Evolutionary conservation across 2,888 invertebrate species (phyloP).

Genomic region (Drosophila suboccidentalis): DNA sequence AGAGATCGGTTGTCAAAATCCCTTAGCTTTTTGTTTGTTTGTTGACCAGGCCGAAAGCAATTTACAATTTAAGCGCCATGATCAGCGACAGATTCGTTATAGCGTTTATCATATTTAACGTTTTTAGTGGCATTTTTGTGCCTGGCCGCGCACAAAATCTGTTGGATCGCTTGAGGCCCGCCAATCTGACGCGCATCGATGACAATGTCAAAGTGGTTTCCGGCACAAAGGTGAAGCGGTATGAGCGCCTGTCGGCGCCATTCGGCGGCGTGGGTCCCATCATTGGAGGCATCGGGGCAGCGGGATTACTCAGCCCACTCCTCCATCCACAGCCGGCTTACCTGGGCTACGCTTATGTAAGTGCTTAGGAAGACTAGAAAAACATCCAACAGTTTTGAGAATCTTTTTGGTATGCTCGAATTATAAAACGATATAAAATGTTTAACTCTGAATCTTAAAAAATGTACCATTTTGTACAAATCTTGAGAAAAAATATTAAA

Average conservation of each 20-base stretch:
- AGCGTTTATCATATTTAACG: slow-evolving; percentile 52
- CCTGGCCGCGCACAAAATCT: slow-evolving; percentile 77
- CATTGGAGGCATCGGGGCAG: slow-evolving; percentile 49
- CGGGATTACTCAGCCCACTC: slow-evolving; percentile 64
- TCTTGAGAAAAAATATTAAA: too few relatives aligned
- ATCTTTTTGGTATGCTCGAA: too few relatives aligned
- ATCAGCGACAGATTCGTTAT: slow-evolving; percentile 44
- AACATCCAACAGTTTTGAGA: too few relatives aligned
- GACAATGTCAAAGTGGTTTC: slow-evolving; percentile 82
- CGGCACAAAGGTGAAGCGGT: slow-evolving; percentile 84
- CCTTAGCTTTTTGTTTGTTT: neutral
- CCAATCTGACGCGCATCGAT: slow-evolving; percentile 65
- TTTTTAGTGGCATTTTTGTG: slow-evolving; percentile 55
- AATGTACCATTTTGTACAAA: too few relatives aligned
- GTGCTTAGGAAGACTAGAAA: slow-evolving; percentile 12
- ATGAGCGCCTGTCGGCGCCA: slow-evolving; percentile 82
- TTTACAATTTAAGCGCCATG: slow-evolving; percentile 52
- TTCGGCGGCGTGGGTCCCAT: slow-evolving; percentile 68
- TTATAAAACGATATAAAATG: too few relatives aligned
- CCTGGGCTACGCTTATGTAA: slow-evolving; percentile 72
- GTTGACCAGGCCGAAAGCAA: neutral
- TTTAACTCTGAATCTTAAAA: too few relatives aligned
- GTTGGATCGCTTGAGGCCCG: slow-evolving; percentile 76
- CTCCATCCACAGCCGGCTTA: slow-evolving; percentile 66
- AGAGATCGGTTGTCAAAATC: slow-evolving; percentile 34